phyloP scores from a whole-genome alignment of 92 coral and sea anemone species.

The Bergia sp. region DNA sequence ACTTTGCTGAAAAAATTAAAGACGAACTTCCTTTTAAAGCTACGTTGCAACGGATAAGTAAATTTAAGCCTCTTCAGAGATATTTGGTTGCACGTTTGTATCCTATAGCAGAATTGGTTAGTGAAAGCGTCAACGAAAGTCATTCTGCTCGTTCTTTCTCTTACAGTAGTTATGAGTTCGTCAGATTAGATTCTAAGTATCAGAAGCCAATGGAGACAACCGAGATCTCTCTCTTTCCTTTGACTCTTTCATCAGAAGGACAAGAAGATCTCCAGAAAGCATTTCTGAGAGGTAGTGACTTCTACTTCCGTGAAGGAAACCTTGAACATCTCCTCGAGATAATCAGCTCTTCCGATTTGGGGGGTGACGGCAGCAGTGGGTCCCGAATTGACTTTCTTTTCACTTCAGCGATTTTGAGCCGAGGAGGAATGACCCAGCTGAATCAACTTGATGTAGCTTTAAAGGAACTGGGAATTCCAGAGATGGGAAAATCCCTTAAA shows the following conservation, averaged over 20 bases:
- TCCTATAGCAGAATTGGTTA: slow-evolving; percentile 80
- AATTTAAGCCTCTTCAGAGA: slow-evolving; percentile 86
- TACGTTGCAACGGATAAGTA: slow-evolving; percentile 64
- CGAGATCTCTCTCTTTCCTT: slow-evolving; percentile 72
- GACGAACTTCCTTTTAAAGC: slow-evolving; percentile 68
- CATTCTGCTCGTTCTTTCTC: slow-evolving; percentile 48
- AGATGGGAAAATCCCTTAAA: slow-evolving; percentile 67
- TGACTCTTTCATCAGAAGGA: slow-evolving; percentile 71
- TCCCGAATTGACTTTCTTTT: slow-evolving; percentile 79
- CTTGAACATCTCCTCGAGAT: slow-evolving; percentile 82
- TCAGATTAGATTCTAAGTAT: slow-evolving; percentile 62
- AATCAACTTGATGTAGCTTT: slow-evolving; percentile 53
- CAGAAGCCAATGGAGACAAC: slow-evolving; percentile 56
- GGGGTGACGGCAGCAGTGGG: slow-evolving; percentile 72
- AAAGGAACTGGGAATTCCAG: slow-evolving; percentile 67
- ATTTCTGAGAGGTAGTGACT: slow-evolving; percentile 73
- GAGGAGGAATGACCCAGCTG: slow-evolving; percentile 67
- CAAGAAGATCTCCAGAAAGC: slow-evolving; percentile 71
- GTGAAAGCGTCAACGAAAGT: slow-evolving; percentile 54
- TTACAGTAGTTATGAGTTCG: slow-evolving; percentile 69
- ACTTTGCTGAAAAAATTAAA: slow-evolving; percentile 34
- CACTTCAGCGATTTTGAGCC: slow-evolving; percentile 78
- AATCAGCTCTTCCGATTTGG: slow-evolving; percentile 70
- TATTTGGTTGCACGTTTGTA: slow-evolving; percentile 80
- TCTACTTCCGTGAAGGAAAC: slow-evolving; percentile 75